A percentile compares a stretch with the other conserved stretches of the same genome.
These are phyloP conservation scores for Nebria salina DNA, from an alignment of 2,888 invertebrate genomes.

Conservation along the genomic window DNA sequence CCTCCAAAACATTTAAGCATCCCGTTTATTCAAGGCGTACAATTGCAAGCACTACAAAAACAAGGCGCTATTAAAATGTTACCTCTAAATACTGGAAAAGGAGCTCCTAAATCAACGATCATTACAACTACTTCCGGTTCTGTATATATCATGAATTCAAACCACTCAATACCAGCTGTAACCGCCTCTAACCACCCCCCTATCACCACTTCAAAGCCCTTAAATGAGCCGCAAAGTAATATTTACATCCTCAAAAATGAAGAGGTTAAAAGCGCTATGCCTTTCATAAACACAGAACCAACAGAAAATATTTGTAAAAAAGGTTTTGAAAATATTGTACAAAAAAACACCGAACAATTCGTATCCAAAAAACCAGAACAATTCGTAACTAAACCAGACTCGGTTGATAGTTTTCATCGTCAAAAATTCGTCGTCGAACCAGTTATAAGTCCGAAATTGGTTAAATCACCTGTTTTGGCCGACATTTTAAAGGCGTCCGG, in stretches of 20 bases:
- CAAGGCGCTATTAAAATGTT: slow-evolving; percentile 61
- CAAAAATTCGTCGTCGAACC: neutral
- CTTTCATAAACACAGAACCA: slow-evolving; percentile 14
- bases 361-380: neutral
- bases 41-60: slow-evolving; percentile 60
- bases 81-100: slow-evolving; percentile 56
- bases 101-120: slow-evolving; percentile 49
- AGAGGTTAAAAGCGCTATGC: slow-evolving; percentile 9
- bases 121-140: slow-evolving; percentile 51
- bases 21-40: slow-evolving; percentile 48
- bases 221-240: slow-evolving; percentile 40
- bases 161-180: slow-evolving; percentile 49
- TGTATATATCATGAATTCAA: slow-evolving; percentile 56
- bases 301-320: slow-evolving; percentile 18
- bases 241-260: slow-evolving; percentile 29
- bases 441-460: slow-evolving; percentile 13
- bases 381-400: neutral
- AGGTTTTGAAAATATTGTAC: slow-evolving; percentile 9
- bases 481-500: slow-evolving; percentile 52
- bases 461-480: slow-evolving; percentile 50
- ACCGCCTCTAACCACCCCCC: slow-evolving; percentile 52
- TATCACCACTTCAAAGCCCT: slow-evolving; percentile 49
- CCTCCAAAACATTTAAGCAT: slow-evolving; percentile 31
- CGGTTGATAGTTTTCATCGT: neutral
- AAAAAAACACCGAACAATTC: neutral